Conservation (phyloP, 2,113 vertebrate genomes). For the Myotis yumanensis region DNA sequence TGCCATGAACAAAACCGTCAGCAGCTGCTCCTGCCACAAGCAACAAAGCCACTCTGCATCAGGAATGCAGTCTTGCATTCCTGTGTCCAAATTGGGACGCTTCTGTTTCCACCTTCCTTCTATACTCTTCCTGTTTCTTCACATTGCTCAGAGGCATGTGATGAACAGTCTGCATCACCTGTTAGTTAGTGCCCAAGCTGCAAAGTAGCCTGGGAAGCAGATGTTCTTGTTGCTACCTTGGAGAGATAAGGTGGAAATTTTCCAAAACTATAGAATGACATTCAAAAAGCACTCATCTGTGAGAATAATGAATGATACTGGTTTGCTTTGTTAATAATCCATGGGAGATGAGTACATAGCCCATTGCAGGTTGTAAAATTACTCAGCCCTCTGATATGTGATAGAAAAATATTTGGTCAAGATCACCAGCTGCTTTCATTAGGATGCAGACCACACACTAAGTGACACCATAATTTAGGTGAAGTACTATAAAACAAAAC, state of each 20-base stretch:
- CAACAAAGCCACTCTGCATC: not conserved
- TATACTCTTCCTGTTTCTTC: not conserved
- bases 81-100: not conserved
- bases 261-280: not conserved
- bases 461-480: not conserved
- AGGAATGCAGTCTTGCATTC: not conserved
- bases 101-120: not conserved
- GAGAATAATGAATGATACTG: not conserved
- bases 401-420: not conserved
- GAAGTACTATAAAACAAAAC: not conserved
- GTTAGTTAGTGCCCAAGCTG: not conserved
- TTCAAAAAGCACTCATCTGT: not conserved
- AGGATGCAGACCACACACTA: not conserved
- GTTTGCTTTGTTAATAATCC: not conserved
- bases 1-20: not conserved
- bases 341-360: not conserved
- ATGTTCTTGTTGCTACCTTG: not conserved
- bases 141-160: not conserved
- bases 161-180: not conserved
- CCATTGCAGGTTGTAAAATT: not conserved
- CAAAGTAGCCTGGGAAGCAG: not conserved
- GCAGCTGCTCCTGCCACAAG: not conserved
- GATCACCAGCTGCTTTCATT: not conserved
- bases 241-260: not conserved
- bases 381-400: not conserved